Base-by-base conservation (phyloP, 2,797 vertebrate species). In the Hydrocynus forskahlii region DNA sequence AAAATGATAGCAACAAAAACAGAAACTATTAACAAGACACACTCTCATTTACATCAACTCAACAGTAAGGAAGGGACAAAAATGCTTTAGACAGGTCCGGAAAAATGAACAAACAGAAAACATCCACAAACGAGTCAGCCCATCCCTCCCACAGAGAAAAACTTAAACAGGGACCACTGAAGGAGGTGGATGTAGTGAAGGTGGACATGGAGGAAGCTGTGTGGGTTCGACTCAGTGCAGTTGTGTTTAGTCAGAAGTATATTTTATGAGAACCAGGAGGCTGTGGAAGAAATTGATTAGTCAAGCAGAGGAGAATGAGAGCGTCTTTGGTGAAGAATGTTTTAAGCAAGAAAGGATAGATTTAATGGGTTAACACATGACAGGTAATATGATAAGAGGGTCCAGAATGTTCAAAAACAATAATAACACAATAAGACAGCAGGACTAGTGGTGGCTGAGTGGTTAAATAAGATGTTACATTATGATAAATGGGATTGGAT, bases 51-150 rank as follows among this genome's bases (percentile, higher is more conserved):
- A 71, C 50, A 75, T 62, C 43, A 68, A 68, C 23, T 81, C 71
- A 50, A 74, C 60, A 75, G 13, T 4, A 16, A 62, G 55, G 29
- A 19, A 73, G 52, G 10, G 6, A 81, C n/a, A n/a, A 63, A n/a
- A 69, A 71, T 25, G 55, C 38, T 79, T 79, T 74, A 81, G 82
- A 77, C 80, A 79, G 76, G 77, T 83, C 76, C 68, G 29, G 29
- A 62, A 76, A 60, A 76, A 77, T 7, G 0, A 63, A 64, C 2
- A 43, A 78, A 82, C 21, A 38, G 66, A 70, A 73, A 76, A 80
- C 72, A 57, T 43, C 75, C 54, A 68, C 35, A 25, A 40, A 75
- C 7, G 12, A 71, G 12, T 25, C 66, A 70, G 71, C 25, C 25
- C 29, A 67, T 76, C 50, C 40, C 17, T 64, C 63, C 55, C 19